Evolutionary conservation across 2,888 invertebrate species (phyloP), one percentile per base, ranked within the genome.

Genomic region (Lasioglossum oenotherae): DNA sequence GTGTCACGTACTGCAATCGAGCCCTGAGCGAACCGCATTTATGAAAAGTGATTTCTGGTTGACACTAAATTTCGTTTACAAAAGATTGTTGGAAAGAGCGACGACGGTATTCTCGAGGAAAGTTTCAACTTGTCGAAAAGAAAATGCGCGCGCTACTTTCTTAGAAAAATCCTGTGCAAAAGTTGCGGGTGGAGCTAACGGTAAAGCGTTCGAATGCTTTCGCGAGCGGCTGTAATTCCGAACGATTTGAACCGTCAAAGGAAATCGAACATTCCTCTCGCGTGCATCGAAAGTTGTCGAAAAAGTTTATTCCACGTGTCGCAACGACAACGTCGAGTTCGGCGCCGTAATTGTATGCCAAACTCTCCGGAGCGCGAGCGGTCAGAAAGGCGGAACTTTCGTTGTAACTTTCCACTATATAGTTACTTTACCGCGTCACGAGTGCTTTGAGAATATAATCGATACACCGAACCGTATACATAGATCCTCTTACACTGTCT

Each of bases 361-460:
- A 46, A 75, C 44, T 41, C 41, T 41, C 16, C 16, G 38, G 19
- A 57, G 23, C n/a, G n/a, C 16, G 19, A 57, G n/a, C 31, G 41
- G 23, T 41, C n/a, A 23, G 67, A 71, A 75, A 75, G 19, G 38
- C 53, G 71, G 23, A 75, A 74, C 72, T 67, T 81, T 72, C 31
- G n/a, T 12, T 41, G 35, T 2, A 38, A 57, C 16, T 74, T 69
- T 57, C 49, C n/a, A 41, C 64, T 60, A 4, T 16, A n/a, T 46
- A 77, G 82, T 46, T 74, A 80, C 60, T 67, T 57, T 64, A 76
- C 74, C 81, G 78, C 78, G 67, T 31, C 41, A 60, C 49, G 31
- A 72, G 67, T n/a, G 76, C 69, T 72, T 78, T 60, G 72, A 75
- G 79, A 44, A 79, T 46, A 83, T 89, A 88, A 88, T 88, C 89